phyloP scores from a whole-genome alignment of 2,113 vertebrate species.

The Platanista minor region DNA sequence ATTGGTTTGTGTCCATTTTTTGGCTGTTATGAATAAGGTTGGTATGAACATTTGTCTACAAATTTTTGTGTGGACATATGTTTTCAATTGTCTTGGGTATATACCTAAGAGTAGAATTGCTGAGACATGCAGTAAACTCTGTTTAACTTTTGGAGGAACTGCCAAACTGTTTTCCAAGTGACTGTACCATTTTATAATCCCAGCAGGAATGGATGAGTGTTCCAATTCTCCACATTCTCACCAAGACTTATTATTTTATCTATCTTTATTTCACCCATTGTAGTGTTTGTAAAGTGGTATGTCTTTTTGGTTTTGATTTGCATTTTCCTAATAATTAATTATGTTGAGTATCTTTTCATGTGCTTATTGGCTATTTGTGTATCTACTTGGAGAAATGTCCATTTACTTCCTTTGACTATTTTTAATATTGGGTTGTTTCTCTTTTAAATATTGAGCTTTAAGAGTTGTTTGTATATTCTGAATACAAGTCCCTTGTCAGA shows the following conservation, averaged over 20 bases:
- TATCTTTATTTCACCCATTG: not conserved
- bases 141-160: not conserved
- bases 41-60: not conserved
- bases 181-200: not conserved
- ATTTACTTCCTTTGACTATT: not conserved
- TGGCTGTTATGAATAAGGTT: not conserved
- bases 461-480: not conserved
- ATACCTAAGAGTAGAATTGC: not conserved
- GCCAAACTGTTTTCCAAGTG: not conserved
- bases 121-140: not conserved
- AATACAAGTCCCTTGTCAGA: not conserved
- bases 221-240: not conserved
- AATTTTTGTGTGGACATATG: not conserved
- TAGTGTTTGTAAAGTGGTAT: not conserved
- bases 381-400: constrained; percentile 6
- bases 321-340: constrained; percentile 16
- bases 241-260: not conserved
- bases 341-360: not conserved
- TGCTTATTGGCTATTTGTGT: not conserved
- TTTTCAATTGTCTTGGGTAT: not conserved
- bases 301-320: constrained; percentile 1
- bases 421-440: not conserved
- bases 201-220: not conserved
- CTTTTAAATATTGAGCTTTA: not conserved
- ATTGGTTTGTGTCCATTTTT: not conserved